phyloP scores from a whole-genome alignment of 2,888 invertebrate genomes.

The Dasysyrphus tricinctus region DNA sequence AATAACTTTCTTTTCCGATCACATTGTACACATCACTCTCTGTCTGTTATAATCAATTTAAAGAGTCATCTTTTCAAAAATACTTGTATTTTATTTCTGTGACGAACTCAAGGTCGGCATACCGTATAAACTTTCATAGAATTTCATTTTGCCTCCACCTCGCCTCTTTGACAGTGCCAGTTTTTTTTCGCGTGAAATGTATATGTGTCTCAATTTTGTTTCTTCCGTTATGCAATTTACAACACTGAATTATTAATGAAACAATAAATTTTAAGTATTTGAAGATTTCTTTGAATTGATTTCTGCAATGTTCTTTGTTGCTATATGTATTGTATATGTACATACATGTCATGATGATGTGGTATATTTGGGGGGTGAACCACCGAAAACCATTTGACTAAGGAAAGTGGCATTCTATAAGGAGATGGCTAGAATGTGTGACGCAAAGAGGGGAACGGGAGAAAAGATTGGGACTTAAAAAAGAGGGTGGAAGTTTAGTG shows the following conservation, averaged over 20 bases:
- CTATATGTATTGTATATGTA: too few relatives aligned
- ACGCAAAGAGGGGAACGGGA: slow-evolving; percentile 11
- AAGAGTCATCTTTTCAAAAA: background rate
- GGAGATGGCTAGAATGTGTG: slow-evolving; percentile 45
- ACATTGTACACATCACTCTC: too few relatives aligned
- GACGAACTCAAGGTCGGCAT: slow-evolving; percentile 43
- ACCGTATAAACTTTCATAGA: slow-evolving; percentile 38
- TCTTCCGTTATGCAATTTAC: slow-evolving; percentile 52
- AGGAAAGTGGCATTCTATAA: too few relatives aligned
- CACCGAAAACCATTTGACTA: background rate
- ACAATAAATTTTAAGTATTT: slow-evolving; percentile 71
- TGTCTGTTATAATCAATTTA: too few relatives aligned
- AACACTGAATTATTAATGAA: slow-evolving; percentile 69
- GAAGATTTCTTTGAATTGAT: slow-evolving; percentile 69
- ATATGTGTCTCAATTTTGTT: slow-evolving; percentile 36
- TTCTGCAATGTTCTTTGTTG: slow-evolving; percentile 57
- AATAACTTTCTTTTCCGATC: too few relatives aligned
- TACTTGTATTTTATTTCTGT: slow-evolving; percentile 31
- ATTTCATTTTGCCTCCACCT: slow-evolving; percentile 19
- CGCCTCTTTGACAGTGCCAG: slow-evolving; percentile 23
- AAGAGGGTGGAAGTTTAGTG: slow-evolving; percentile 34
- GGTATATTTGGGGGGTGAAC: slow-evolving; percentile 4
- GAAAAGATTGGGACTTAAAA: slow-evolving; percentile 40
- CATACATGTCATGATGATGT: slow-evolving; percentile 55
- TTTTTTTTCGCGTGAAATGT: slow-evolving; percentile 33